Base-by-base conservation (phyloP, 2,888 invertebrate genomes). In the Aphodius sticticus region DNA sequence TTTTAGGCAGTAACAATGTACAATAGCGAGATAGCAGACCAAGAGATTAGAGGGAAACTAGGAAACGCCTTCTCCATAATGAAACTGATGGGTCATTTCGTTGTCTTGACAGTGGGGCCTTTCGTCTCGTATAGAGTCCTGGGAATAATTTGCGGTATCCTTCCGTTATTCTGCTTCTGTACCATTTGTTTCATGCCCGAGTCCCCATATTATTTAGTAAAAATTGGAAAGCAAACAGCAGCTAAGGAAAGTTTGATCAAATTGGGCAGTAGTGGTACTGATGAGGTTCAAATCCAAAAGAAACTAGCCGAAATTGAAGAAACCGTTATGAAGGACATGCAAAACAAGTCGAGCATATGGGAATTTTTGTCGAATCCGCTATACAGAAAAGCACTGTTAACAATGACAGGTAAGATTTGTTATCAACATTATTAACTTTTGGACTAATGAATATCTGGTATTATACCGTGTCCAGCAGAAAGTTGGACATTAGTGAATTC, bases 101-200 rank as follows among this genome's bases (percentile, higher is more conserved):
- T 88, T 1, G 87, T 91, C 75, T 91, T 90, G 82, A 86, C 90
- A 9, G 85, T 90, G 0, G 91, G 91, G 0, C 91, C 91, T 0
- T 91, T 91, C 81, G 90, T 91, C 0, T 89, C 91, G 0, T 91
- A 91, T 83, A 87, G 86, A 15, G 37, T 76, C 9, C 72, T 83
- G 16, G 76, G 81, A 14, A 26, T 81, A n/a, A 79, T 82, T 2
- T 83, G 77, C 12, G 78, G 77, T 0, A 16, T 80, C 5, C 7
- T 83, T 14, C 80, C 81, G 4, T 14, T 83, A 72, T 76, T 82
- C 14, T 84, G 83, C 71, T 70, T 82, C 9, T 77, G 69, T 14
- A 79, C 79, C 26, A 81, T 84, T 26, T 77, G 78, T 14, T 92
- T 92, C 85, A 89, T 94, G 86, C 94, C 94, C 14, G 95, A 95